Percentiles rank a stretch among this genome's conserved stretches.
Conservation (phyloP, 2,888 invertebrate genomes). For the Endomychus coccineus region DNA sequence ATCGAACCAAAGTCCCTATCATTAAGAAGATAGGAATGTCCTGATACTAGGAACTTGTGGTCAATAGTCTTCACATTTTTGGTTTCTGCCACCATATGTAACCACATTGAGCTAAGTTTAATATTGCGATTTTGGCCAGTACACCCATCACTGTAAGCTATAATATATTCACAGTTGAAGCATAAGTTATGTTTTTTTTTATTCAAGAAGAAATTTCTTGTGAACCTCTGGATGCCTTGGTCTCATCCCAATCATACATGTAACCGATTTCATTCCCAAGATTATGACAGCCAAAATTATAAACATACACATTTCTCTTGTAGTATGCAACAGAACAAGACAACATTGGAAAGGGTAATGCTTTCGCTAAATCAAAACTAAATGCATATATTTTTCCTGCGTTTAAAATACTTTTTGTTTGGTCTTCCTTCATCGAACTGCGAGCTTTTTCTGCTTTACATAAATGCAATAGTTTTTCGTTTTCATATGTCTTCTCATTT, state of each 20-base stretch:
- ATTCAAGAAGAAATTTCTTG: slow-evolving; percentile 2
- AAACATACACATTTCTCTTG: slow-evolving; percentile 3
- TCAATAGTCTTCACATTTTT: slow-evolving; percentile 11
- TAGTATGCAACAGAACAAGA: no score
- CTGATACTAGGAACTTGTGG: slow-evolving; percentile 2
- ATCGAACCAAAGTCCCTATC: no score
- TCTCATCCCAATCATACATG: slow-evolving; percentile 4
- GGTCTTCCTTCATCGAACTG: no score
- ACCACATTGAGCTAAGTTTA: slow-evolving; percentile 1
- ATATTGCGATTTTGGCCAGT: slow-evolving; percentile 6
- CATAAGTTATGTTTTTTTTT: background rate
- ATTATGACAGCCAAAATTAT: slow-evolving; percentile 5
- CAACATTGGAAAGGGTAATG: no score
- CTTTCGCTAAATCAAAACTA: background rate
- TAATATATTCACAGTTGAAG: slow-evolving; percentile 1
- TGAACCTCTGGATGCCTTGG: slow-evolving; percentile 2
- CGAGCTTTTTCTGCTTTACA: no score
- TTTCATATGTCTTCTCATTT: no score
- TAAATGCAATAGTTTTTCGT: no score
- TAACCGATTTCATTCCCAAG: background rate
- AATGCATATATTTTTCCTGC: no score
- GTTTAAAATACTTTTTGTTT: no score
- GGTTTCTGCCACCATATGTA: no score
- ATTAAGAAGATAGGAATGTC: slow-evolving; percentile 4
- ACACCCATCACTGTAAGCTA: slow-evolving; percentile 5